Evolutionary conservation across 2,113 vertebrate genomes (phyloP).

Genomic region (Equus przewalskii): DNA sequence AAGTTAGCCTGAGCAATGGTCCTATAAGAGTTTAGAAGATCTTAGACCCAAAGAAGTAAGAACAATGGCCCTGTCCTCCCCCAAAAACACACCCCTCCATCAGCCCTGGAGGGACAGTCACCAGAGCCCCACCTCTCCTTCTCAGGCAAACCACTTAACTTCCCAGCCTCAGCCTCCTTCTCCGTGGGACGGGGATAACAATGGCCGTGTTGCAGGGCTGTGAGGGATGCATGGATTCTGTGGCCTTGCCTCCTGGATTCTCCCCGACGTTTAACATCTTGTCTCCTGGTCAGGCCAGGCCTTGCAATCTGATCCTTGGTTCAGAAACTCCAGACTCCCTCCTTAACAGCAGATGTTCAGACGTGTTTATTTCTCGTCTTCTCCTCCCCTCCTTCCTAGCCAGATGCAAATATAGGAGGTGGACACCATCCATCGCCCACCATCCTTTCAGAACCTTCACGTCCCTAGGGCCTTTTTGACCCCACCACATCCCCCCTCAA

Average conservation of each 20-base stretch:
- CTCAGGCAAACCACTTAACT: neutral
- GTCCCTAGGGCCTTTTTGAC: neutral
- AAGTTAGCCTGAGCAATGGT: neutral
- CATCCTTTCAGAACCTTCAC: neutral
- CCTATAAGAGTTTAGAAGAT: neutral
- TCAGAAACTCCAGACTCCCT: slow-evolving; percentile 33
- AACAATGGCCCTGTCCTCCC: neutral
- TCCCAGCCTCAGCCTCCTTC: neutral
- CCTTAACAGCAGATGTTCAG: neutral
- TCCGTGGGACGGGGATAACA: neutral
- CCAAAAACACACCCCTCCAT: accelerated
- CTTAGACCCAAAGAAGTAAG: neutral
- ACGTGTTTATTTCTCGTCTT: neutral
- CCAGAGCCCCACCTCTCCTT: neutral
- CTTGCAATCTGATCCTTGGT: neutral
- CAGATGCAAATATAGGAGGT: neutral
- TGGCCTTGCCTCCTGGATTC: neutral
- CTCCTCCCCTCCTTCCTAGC: neutral
- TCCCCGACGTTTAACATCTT: neutral
- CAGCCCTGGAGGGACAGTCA: neutral
- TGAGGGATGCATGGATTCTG: accelerated
- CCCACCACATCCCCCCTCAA: neutral
- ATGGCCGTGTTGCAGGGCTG: no score
- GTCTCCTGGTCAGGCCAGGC: neutral
- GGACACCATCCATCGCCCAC: neutral